These are phyloP conservation scores for Pollenia amentaria DNA, from an alignment of 2,888 invertebrate genomes.

Conservation along the genomic window DNA sequence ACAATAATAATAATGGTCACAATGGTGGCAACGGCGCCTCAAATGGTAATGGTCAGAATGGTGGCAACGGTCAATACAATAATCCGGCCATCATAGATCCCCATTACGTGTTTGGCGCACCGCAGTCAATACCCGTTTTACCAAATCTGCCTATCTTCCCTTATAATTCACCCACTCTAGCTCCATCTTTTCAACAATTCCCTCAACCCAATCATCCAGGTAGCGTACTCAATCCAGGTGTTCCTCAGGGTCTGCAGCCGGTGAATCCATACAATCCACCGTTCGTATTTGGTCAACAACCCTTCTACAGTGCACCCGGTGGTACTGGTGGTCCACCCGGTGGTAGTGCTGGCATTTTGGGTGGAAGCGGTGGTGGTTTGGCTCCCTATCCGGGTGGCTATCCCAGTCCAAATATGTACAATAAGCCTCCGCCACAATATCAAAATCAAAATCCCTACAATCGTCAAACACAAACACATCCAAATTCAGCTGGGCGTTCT, in stretches of 20 bases:
- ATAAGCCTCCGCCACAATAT: conserved; percentile 84
- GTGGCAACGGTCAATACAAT: conserved; percentile 71
- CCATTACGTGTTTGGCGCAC: conserved; percentile 84
- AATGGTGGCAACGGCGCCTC: conserved; percentile 68
- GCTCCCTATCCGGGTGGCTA: conserved; percentile 80
- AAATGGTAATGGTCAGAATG: conserved; percentile 75
- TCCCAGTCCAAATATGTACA: conserved; percentile 83
- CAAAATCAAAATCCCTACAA: conserved; percentile 84
- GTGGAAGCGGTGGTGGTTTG: conserved; percentile 79
- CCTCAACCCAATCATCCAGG: conserved; percentile 85
- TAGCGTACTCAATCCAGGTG: conserved; percentile 83
- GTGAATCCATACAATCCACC: conserved; percentile 84
- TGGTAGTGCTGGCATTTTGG: conserved; percentile 79
- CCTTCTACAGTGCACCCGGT: conserved; percentile 81
- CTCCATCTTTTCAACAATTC: conserved; percentile 84
- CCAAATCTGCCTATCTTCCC: conserved; percentile 84
- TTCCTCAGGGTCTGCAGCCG: conserved; percentile 82
- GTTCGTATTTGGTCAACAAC: conserved; percentile 84
- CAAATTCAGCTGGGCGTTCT: conserved; percentile 58
- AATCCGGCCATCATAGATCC: conserved; percentile 85
- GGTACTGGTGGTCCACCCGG: conserved; percentile 84
- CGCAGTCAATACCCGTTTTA: conserved; percentile 82
- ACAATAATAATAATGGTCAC: conserved; percentile 74
- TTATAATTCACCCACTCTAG: conserved; percentile 82
- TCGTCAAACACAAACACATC: conserved; percentile 83